Conservation (phyloP, 2,113 vertebrate genomes). For the Thalassarche chlororhynchos region DNA sequence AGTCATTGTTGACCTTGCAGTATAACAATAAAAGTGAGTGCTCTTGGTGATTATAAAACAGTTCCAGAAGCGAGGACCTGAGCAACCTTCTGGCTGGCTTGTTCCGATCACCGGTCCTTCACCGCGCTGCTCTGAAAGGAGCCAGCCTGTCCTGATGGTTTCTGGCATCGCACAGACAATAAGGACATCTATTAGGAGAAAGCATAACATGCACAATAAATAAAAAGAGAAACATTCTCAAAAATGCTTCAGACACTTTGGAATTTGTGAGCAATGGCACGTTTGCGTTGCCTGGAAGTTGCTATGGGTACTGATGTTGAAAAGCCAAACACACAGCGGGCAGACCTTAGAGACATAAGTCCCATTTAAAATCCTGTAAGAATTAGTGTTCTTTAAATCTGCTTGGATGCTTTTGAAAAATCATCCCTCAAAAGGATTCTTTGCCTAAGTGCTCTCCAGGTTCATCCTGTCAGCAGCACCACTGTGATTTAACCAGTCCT, state of each 20-base stretch:
- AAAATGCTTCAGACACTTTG: neutral
- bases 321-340: constrained; percentile 22
- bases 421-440: neutral
- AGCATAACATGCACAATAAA: neutral
- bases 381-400: neutral
- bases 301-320: constrained; percentile 35
- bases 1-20: neutral
- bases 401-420: neutral
- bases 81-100: neutral
- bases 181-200: neutral
- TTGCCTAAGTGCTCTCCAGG: neutral
- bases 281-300: neutral
- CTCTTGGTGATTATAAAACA: neutral
- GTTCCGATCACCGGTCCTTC: fast-evolving
- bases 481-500: neutral
- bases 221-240: neutral
- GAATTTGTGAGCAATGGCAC: constrained; percentile 36
- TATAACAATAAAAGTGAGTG: neutral
- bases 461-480: neutral
- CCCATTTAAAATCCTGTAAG: neutral
- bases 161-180: neutral
- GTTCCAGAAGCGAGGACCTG: neutral
- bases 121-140: neutral
- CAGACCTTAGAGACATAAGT: constrained; percentile 1
- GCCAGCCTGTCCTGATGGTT: neutral